Evolutionary conservation across 64 coral and sea anemone genomes (phyloP).

Genomic region (Pocillopora verrucosa): DNA sequence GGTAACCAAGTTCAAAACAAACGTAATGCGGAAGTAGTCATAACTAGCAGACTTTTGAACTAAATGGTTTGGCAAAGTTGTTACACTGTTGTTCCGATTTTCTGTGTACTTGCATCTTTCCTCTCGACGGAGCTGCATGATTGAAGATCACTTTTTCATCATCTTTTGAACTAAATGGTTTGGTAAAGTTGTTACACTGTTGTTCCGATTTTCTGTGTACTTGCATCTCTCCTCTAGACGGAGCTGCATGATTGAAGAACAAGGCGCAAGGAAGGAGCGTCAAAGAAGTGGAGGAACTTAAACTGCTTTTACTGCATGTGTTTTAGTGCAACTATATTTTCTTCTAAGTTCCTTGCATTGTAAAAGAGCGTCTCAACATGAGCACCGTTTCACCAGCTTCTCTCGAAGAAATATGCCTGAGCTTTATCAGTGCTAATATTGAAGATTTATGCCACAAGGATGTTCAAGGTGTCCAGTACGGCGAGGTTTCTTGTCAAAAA

Average conservation of each 20-base stretch:
- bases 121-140: too few relatives aligned
- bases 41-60: background rate
- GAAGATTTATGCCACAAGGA: conserved; percentile 67
- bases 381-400: conserved; percentile 63
- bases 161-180: too few relatives aligned
- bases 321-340: background rate
- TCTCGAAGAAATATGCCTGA: conserved; percentile 61
- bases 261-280: too few relatives aligned
- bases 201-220: too few relatives aligned
- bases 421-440: conserved; percentile 62
- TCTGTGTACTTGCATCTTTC: too few relatives aligned
- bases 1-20: conserved; percentile 58
- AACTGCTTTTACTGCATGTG: background rate
- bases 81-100: too few relatives aligned
- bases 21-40: background rate
- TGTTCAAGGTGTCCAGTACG: conserved; percentile 35
- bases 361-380: conserved; percentile 19
- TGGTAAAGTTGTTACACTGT: too few relatives aligned
- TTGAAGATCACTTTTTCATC: too few relatives aligned
- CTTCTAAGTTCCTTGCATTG: background rate
- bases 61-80: too few relatives aligned
- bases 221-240: too few relatives aligned
- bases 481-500: background rate
- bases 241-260: too few relatives aligned
- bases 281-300: too few relatives aligned